Percentiles rank a stretch among this genome's conserved stretches.
These are phyloP conservation scores for Proterorhinus semilunaris DNA, from an alignment of 2,113 vertebrate genomes.

Conservation along the genomic window DNA sequence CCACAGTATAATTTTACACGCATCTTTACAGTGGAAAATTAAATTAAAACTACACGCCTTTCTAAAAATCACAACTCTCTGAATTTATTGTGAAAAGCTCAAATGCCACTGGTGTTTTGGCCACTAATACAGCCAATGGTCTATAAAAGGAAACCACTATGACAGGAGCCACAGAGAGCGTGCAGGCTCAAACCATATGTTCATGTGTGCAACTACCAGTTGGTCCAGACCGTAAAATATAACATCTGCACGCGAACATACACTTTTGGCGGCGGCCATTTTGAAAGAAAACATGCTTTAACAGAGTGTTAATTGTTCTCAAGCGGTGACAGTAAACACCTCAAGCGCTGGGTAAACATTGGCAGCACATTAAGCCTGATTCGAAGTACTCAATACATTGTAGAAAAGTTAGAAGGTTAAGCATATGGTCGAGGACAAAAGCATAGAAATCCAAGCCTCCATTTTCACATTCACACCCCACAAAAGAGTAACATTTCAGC, in stretches of 20 bases:
- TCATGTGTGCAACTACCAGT: constrained; percentile 19
- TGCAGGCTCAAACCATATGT: constrained; percentile 31
- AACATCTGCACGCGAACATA: constrained; percentile 6
- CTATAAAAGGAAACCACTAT: constrained; percentile 32
- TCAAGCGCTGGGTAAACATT: not conserved
- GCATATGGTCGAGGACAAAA: constrained; percentile 21
- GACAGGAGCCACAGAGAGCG: constrained; percentile 1
- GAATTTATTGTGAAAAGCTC: constrained; percentile 16
- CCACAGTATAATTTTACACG: not conserved
- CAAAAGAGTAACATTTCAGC: constrained; percentile 17
- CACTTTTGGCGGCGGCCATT: not conserved
- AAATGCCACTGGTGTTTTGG: constrained; percentile 38
- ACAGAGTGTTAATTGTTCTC: not conserved
- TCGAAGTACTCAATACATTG: not conserved
- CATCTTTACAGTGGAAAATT: not conserved
- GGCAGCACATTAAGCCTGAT: not conserved
- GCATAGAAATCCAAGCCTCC: constrained; percentile 17
- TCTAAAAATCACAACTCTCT: constrained; percentile 13
- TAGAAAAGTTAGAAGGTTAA: constrained; percentile 27
- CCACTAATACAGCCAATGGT: constrained; percentile 22
- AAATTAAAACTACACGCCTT: constrained; percentile 5
- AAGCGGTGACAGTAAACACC: constrained; percentile 2
- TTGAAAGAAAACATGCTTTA: not conserved
- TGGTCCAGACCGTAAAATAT: constrained; percentile 6
- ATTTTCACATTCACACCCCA: constrained; percentile 32